Base-by-base conservation (phyloP, 2,797 vertebrate species). In the Setipinna tenuifilis region DNA sequence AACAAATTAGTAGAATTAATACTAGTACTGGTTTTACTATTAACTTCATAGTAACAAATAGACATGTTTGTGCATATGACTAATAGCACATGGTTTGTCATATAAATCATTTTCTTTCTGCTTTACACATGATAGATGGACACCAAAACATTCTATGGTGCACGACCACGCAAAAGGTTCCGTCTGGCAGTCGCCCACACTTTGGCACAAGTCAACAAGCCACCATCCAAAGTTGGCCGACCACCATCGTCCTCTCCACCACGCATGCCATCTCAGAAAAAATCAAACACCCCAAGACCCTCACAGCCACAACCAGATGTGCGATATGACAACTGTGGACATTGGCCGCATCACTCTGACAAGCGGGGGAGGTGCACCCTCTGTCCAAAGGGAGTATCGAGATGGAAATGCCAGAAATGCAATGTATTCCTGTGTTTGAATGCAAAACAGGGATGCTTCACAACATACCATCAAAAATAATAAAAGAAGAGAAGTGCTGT, bases 201-300 rank as follows among this genome's bases (percentile, higher is more conserved):
- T 86, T 89, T 75, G 86, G 81, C 87, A 81, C 71, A 85, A 58
- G 84, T 89, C 62, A 61, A 75, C 82, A 86, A 82, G 57, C 31
- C 89, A 83, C 31, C 25, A 82, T 83, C 82, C 59, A 75, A n/a
- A 54, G 21, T 65, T 80, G 87, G 62, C 62, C 3, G 6, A 71
- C 65, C 65, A 61, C 86, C 57, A 19, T 85, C 61, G 82, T 88
- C 84, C 85, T 85, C 90, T 88, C 83, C 86, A 87, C 90, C 89
- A 88, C 23, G 85, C 89, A 87, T 88, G 87, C 86, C 89, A 83
- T 75, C 58, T 84, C 84, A 84, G 82, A 89, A 88, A 81, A 78
- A 88, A 87, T 87, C 61, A 14, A 35, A 82, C 83, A 83, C 61
- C 80, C 58, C 83, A 2, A 81, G 85, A 88, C 85, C 84, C 31